A percentile compares a stretch with the other conserved stretches of the same genome.
Conservation (phyloP, 2,113 vertebrate species). For the Sus scrofa region DNA sequence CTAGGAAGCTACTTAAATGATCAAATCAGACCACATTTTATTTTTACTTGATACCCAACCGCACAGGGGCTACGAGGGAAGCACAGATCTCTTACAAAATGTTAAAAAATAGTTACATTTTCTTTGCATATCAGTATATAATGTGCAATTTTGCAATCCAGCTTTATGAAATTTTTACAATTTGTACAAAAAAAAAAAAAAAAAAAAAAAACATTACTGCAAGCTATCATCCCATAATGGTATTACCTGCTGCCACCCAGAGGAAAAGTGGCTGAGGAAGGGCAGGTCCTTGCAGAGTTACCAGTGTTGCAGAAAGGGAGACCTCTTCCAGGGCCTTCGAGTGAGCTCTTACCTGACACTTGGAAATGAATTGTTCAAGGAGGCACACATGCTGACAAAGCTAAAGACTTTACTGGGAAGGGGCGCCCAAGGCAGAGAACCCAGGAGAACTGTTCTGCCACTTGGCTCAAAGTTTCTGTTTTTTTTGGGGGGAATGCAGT, state of each 20-base stretch:
- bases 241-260: not conserved
- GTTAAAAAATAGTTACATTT: not conserved
- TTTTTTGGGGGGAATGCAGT: too few species aligned
- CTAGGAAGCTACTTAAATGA: constrained; percentile 10
- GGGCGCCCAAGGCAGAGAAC: too few species aligned
- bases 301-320: too few species aligned
- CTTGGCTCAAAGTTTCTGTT: too few species aligned
- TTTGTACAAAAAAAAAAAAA: not conserved
- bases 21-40: not conserved
- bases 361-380: too few species aligned
- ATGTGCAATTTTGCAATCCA: not conserved
- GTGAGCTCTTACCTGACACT: too few species aligned
- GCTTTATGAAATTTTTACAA: not conserved
- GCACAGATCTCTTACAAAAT: not conserved
- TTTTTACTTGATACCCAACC: not conserved
- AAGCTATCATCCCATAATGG: not conserved
- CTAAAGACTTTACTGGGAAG: too few species aligned
- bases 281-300: not conserved
- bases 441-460: too few species aligned
- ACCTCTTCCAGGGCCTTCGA: too few species aligned
- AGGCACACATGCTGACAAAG: too few species aligned
- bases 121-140: not conserved
- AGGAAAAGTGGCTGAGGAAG: not conserved
- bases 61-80: not conserved
- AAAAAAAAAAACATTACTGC: not conserved